Evolutionary conservation across 30 jellyfish, hydroid and myxozoan genomes (phyloP).

Genomic region (Hydractinia echinata): DNA sequence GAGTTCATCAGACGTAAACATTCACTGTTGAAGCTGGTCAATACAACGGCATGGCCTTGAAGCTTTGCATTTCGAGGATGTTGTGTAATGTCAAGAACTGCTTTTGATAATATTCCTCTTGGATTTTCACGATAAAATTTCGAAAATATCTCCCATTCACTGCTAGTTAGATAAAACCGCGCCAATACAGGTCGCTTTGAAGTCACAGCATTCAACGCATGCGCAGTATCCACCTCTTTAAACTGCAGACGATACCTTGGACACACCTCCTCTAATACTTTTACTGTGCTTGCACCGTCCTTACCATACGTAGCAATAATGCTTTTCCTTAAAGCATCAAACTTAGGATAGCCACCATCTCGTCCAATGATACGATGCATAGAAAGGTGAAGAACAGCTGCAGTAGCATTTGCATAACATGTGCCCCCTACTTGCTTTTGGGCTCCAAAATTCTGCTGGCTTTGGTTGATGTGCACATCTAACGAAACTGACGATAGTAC

Average conservation of each 20-base stretch:
- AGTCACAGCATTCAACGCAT: neutral
- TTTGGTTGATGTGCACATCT: conserved; percentile 10
- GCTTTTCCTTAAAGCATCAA: neutral
- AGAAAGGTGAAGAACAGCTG: conserved; percentile 8
- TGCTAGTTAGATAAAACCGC: neutral
- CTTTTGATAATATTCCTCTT: neutral
- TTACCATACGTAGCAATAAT: neutral
- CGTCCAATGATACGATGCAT: neutral
- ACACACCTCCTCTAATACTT: neutral
- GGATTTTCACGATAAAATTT: neutral
- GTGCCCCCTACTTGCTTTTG: neutral
- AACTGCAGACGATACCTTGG: neutral
- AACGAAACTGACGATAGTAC: neutral
- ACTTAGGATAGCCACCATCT: neutral
- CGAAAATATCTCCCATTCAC: conserved; percentile 1
- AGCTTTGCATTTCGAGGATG: neutral
- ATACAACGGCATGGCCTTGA: conserved; percentile 4
- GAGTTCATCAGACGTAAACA: conserved; percentile 1
- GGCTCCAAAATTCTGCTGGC: neutral
- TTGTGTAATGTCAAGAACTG: neutral
- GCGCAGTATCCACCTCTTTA: neutral
- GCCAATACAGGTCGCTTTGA: conserved; percentile 6
- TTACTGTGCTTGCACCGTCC: neutral
- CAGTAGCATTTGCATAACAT: conserved; percentile 19
- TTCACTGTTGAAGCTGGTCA: conserved; percentile 2